Base-by-base conservation (phyloP, 2,113 vertebrate genomes). In the Syngnathus scovelli region DNA sequence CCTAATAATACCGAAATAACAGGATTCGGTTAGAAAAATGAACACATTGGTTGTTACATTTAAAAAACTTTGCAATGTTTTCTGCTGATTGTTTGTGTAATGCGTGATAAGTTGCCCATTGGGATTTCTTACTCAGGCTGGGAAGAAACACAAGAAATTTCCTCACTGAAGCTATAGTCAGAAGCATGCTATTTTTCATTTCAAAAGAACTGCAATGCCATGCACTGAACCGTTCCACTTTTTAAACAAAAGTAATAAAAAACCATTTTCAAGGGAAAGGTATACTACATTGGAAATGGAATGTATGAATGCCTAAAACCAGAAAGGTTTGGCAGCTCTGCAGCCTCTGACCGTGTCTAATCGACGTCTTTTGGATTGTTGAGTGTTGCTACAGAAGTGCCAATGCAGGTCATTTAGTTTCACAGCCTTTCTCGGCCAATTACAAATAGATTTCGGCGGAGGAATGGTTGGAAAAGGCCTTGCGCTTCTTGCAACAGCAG, bases 401-500 rank as follows among this genome's bases (percentile, higher is more conserved):
- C 85, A 83, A 83, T 66, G 74, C 66, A 78, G 75, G 84, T 83
- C 80, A 78, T 80, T 82, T 64, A 72, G 72, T 73, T 79, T 66
- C 77, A 83, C 76, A 71, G 85, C 78, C 76, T 77, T 77, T 84
- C 79, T 77, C 72, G 76, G 79, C 69, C 71, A 80, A 80, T 83
- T 69, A 75, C 52, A 37, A 41, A 64, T 67, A 78, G 78, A 70
- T 63, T 78, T 83, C 77, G 65, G 78, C 72, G 75, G 72, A 78
- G 84, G 81, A 72, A 84, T 81, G 78, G 82, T 75, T 74, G 64
- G 44, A 65, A 77, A 81, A 75, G 74, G 83, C 80, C 79, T 82
- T 85, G 79, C 3, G 46, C 87, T 88, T 87, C 88, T 86, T 89
- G 84, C 87, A 89, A 90, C 88, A 89, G 83, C 83, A 71, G 87